Conservation (phyloP, 1,140 invertebrate species). For the Coelopa frigida region DNA sequence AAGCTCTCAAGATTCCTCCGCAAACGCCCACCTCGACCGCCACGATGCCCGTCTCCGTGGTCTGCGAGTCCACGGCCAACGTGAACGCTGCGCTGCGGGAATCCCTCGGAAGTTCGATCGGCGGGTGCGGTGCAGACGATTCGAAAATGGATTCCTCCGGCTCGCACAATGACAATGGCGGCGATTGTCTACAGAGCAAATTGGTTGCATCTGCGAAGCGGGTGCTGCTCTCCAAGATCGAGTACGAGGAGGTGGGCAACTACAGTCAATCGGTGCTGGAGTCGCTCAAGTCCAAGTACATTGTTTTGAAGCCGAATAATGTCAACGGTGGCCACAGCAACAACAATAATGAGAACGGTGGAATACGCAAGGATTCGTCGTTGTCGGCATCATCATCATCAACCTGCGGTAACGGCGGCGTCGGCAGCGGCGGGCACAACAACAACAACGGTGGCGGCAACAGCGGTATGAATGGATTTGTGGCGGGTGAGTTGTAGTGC, state of each 20-base stretch:
- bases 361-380: too few species aligned
- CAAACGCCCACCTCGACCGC: slow-evolving; percentile 28
- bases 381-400: too few species aligned
- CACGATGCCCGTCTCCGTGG: slow-evolving; percentile 37
- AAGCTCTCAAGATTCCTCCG: slow-evolving; percentile 39
- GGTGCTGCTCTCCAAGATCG: slow-evolving; percentile 65
- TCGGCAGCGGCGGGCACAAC: too few species aligned
- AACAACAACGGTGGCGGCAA: slow-evolving; percentile 9
- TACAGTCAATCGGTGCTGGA: slow-evolving; percentile 64
- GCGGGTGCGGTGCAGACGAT: neutral
- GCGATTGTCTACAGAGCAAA: slow-evolving; percentile 30
- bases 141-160: too few species aligned
- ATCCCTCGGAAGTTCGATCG: slow-evolving; percentile 26
- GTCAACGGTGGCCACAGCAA: slow-evolving; percentile 21
- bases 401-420: too few species aligned
- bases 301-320: slow-evolving; percentile 65
- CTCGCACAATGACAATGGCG: slow-evolving; percentile 15
- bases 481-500: too few species aligned
- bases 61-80: slow-evolving; percentile 35
- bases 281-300: slow-evolving; percentile 71
- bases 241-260: slow-evolving; percentile 68
- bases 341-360: slow-evolving; percentile 14
- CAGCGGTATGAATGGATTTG: neutral
- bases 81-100: slow-evolving; percentile 40
- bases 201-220: slow-evolving; percentile 57